Conservation (phyloP, 2,797 vertebrate genomes). For the Liasis olivaceus region DNA sequence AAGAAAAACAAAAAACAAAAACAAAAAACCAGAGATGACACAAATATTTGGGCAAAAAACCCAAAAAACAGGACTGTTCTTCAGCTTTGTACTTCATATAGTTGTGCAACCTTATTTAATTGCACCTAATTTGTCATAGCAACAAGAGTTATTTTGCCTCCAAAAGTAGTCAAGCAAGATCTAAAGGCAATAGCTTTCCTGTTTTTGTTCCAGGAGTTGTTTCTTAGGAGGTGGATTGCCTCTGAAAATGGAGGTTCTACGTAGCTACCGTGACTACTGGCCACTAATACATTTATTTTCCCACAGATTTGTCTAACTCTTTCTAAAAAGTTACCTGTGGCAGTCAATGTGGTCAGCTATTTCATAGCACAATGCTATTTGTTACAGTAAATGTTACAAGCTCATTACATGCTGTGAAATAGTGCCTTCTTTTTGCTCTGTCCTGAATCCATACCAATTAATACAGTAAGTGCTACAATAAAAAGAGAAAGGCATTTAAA, state of each 20-base stretch:
- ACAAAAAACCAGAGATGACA: neutral
- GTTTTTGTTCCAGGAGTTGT: neutral
- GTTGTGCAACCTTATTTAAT: neutral
- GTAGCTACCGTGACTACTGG: neutral
- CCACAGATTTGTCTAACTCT: neutral
- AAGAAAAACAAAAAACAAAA: neutral
- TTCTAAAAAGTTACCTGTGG: neutral
- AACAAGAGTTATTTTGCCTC: neutral
- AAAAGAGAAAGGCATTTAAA: neutral
- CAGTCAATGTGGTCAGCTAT: neutral
- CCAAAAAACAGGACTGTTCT: neutral
- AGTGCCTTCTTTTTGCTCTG: neutral
- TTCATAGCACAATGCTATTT: neutral
- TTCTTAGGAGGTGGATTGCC: neutral
- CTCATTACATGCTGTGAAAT: neutral
- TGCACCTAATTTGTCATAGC: neutral
- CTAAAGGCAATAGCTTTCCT: neutral
- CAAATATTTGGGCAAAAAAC: neutral
- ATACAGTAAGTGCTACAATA: neutral
- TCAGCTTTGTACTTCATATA: neutral
- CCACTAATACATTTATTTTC: neutral
- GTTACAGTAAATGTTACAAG: neutral
- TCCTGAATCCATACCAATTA: neutral
- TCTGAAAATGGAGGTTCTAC: neutral
- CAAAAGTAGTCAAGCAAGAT: neutral